A percentile compares a stretch with the other conserved stretches of the same genome.
Conservation (phyloP, 1,140 invertebrate species). For the Micrasema minimum region DNA sequence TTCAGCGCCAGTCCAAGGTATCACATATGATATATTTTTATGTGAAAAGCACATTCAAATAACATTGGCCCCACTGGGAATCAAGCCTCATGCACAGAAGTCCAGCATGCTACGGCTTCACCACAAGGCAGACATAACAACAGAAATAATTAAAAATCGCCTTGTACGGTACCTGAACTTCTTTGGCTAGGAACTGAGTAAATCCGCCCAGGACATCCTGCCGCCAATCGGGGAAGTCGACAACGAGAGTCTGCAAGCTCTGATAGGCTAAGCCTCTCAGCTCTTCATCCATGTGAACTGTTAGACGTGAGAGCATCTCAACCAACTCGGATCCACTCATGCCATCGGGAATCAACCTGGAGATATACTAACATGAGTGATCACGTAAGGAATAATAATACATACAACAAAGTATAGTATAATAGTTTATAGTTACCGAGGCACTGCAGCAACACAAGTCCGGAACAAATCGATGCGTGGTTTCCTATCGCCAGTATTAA, state of each 20-base stretch:
- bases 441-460: conserved; percentile 98
- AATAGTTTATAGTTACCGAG: too few species aligned
- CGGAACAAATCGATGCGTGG: conserved; percentile 97
- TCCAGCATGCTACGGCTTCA: too few species aligned
- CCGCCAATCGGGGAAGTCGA: conserved; percentile 97
- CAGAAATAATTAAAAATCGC: too few species aligned
- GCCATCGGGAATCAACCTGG: conserved; percentile 94
- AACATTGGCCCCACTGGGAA: too few species aligned
- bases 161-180: conserved; percentile 82
- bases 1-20: too few species aligned
- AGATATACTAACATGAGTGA: conserved; percentile 12
- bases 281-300: conserved; percentile 93
- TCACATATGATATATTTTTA: too few species aligned
- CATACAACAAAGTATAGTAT: too few species aligned
- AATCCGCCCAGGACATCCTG: conserved; percentile 95
- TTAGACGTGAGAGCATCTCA: conserved; percentile 89
- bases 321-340: conserved; percentile 95
- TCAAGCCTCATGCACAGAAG: too few species aligned
- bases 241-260: conserved; percentile 93
- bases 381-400: too few species aligned
- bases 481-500: conserved; percentile 97
- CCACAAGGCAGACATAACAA: too few species aligned
- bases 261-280: conserved; percentile 92
- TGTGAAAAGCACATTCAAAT: too few species aligned
- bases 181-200: conserved; percentile 93